A percentile compares a stretch with the other conserved stretches of the same genome.
Conservation (phyloP, 2,888 invertebrate genomes). For the Magallana nippona region DNA sequence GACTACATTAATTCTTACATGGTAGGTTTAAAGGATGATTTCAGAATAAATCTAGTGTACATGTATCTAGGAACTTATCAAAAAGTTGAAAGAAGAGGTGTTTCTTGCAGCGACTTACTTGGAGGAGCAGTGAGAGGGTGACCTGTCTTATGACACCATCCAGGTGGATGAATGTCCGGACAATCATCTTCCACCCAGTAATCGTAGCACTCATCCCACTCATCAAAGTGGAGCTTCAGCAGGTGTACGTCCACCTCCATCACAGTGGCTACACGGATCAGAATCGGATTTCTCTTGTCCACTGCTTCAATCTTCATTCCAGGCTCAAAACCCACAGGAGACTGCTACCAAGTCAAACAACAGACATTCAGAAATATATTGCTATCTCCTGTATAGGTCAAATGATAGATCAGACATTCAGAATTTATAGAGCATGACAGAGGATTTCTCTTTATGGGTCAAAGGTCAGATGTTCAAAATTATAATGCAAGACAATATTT, state of each 20-base stretch:
- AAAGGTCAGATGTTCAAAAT: background rate
- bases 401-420: background rate
- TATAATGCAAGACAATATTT: background rate
- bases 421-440: background rate
- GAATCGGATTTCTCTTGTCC: constrained; percentile 87
- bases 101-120: constrained; percentile 76
- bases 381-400: no score
- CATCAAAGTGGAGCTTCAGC: constrained; percentile 91
- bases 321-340: constrained; percentile 88
- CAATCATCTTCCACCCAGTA: constrained; percentile 95
- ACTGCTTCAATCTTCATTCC: constrained; percentile 94
- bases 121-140: constrained; percentile 92
- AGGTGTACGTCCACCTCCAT: constrained; percentile 87
- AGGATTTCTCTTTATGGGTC: no score
- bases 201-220: constrained; percentile 91
- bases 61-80: background rate
- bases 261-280: constrained; percentile 92
- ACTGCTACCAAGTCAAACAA: constrained; percentile 82
- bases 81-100: no score
- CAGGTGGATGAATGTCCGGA: constrained; percentile 93
- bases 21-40: background rate
- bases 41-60: background rate
- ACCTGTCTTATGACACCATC: constrained; percentile 93
- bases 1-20: background rate
- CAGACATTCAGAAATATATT: background rate